Evolutionary conservation across 2,113 vertebrate species (phyloP), one percentile per base, ranked within the genome.

Genomic region (Pogona vitticeps): DNA sequence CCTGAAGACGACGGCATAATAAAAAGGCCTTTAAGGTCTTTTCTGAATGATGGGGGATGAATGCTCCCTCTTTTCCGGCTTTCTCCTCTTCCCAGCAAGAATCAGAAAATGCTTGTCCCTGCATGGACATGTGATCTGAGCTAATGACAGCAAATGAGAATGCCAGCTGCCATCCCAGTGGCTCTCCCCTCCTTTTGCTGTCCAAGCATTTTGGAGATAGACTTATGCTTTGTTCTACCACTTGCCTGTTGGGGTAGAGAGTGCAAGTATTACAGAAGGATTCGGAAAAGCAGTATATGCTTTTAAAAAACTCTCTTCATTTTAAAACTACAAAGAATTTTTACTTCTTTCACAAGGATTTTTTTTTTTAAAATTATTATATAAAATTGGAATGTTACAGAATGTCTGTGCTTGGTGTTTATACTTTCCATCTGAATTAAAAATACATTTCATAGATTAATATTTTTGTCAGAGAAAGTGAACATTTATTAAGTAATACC

Each of bases 11-110:
- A 58, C 82, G 13, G 85, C 79, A 86, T 94, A 94, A 95, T 95
- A 95, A 95, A 94, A 90, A 93, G 93, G 88, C 93, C 92, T 93
- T 93, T 92, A 92, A 94, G 91, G 90, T 95, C 90, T 84, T 92
- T 90, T 92, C 88, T 95, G 94, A 90, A 96, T 94, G 90, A 91
- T 84, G 68, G 13, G 76, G 87, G 93, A 93, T 88, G 88, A 94
- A 95, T 92, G 85, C 75, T 79, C 80, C 82, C 93, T 88, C 71
- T 42, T 36, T 80, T 75, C 38, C 28, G 65, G 17, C 9, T 56
- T 68, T 92, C 86, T 89, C 78, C 89, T 83, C 90, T 93, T 88
- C 90, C 89, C 86, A 91, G 76, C 88, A 71, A 76, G 93, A 92
- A 93, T 92, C 87, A 86, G 89, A 91, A 95, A 90, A 94, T 83